Evolutionary conservation across 2,888 invertebrate genomes (phyloP).

Genomic region (Timema cristinae): DNA sequence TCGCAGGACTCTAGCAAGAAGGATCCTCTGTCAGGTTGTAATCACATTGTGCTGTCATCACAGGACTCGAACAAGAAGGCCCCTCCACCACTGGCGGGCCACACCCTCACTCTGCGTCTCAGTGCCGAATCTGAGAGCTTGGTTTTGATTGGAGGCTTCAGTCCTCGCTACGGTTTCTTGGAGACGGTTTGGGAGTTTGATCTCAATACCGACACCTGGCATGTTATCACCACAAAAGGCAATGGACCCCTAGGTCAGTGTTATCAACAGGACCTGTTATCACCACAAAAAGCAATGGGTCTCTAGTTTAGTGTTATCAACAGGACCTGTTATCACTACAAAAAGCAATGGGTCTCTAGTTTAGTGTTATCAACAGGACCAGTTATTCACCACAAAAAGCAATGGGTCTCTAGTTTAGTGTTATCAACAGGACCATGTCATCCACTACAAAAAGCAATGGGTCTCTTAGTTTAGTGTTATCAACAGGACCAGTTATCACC

Average conservation of each 20-base stretch:
- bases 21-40: no score
- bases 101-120: slow-evolving; percentile 77
- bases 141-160: slow-evolving; percentile 79
- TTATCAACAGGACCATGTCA: slow-evolving; percentile 44
- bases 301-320: slow-evolving; percentile 54
- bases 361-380: slow-evolving; percentile 34
- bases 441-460: slow-evolving; percentile 68
- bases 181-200: slow-evolving; percentile 49
- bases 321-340: slow-evolving; percentile 56
- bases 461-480: slow-evolving; percentile 57
- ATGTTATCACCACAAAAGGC: slow-evolving; percentile 63
- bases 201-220: slow-evolving; percentile 58
- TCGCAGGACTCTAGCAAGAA: no score
- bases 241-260: slow-evolving; percentile 64
- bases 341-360: slow-evolving; percentile 73
- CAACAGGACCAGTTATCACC: no score
- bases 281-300: slow-evolving; percentile 66
- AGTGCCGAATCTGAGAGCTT: slow-evolving; percentile 67
- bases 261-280: slow-evolving; percentile 48
- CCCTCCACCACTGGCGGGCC: slow-evolving; percentile 80
- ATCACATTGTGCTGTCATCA: no score
- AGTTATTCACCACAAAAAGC: slow-evolving; percentile 67
- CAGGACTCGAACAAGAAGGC: slow-evolving; percentile 45
- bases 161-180: slow-evolving; percentile 54
- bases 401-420: slow-evolving; percentile 64